Conservation (phyloP, 2,888 invertebrate species). For the Aphidoletes aphidimyza region DNA sequence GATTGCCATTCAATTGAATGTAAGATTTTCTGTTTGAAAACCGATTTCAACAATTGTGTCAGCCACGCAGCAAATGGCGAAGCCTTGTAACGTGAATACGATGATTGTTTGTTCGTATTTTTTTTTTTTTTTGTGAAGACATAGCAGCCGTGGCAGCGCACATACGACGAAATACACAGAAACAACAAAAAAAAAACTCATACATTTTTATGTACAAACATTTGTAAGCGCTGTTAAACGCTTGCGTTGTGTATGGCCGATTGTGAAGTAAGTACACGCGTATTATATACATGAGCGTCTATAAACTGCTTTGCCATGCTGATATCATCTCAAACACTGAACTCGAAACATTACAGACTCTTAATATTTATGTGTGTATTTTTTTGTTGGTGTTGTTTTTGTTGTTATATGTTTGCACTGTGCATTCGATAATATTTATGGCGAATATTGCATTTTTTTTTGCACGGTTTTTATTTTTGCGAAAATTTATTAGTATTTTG, state of each 20-base stretch:
- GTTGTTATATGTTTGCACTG: slow-evolving; percentile 8
- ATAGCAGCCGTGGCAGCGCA: too few relatives aligned
- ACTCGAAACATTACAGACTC: slow-evolving; percentile 28
- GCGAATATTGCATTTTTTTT: neutral
- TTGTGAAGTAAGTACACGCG: slow-evolving; percentile 22
- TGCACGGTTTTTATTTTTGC: neutral
- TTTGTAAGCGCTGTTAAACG: slow-evolving; percentile 9
- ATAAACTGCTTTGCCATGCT: slow-evolving; percentile 20
- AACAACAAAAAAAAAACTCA: too few relatives aligned
- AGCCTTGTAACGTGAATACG: neutral
- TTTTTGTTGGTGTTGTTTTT: neutral
- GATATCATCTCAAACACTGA: slow-evolving; percentile 18
- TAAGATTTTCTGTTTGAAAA: too few relatives aligned
- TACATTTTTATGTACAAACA: slow-evolving; percentile 22
- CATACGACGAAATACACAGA: neutral
- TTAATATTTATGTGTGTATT: slow-evolving; percentile 14
- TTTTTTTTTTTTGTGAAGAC: too few relatives aligned
- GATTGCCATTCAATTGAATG: too few relatives aligned
- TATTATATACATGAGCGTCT: neutral
- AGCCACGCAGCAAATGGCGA: neutral
- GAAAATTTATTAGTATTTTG: slow-evolving; percentile 1
- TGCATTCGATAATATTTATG: neutral
- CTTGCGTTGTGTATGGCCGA: neutral
- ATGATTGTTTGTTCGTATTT: neutral
- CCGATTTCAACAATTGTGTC: neutral